Evolutionary conservation across 35 echinoderm and acorn worm species (phyloP).

Genomic region (Lytechinus pictus): DNA sequence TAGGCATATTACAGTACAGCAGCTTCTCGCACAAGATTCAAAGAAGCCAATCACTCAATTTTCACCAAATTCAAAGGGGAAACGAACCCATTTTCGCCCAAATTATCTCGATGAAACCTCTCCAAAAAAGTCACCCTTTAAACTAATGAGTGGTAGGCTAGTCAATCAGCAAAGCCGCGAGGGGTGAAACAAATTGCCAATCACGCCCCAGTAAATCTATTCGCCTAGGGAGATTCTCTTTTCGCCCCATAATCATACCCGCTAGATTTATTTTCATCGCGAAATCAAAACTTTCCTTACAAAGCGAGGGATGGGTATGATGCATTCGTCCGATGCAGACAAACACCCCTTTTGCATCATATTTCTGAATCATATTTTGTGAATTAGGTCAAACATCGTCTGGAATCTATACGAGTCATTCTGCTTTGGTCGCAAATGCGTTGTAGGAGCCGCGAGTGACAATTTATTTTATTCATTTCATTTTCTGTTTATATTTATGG

Average conservation of each 20-base stretch:
- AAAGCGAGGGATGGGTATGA: background rate
- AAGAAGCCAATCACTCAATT: background rate
- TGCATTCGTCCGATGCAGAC: background rate
- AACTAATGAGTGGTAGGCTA: constrained; percentile 17
- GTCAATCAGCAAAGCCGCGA: constrained; percentile 25
- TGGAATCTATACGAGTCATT: background rate
- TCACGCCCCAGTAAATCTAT: constrained; percentile 34
- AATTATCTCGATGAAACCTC: background rate
- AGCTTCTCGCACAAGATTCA: background rate
- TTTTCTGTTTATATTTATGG: background rate
- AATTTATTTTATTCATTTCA: background rate
- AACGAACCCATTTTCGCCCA: background rate
- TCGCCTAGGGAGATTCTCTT: background rate
- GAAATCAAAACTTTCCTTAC: constrained; percentile 45
- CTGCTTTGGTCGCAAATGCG: background rate
- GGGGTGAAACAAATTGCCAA: constrained; percentile 28
- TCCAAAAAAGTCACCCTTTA: background rate
- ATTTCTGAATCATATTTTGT: background rate
- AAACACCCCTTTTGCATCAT: background rate
- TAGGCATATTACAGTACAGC: too few relatives aligned
- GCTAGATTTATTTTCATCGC: constrained; percentile 27
- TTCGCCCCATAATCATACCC: background rate
- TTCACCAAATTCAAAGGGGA: background rate
- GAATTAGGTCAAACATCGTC: background rate
- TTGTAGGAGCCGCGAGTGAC: background rate